Evolutionary conservation across 1,140 invertebrate genomes (phyloP), one percentile per base, ranked within the genome.

Genomic region (Hesperophylax magnus): DNA sequence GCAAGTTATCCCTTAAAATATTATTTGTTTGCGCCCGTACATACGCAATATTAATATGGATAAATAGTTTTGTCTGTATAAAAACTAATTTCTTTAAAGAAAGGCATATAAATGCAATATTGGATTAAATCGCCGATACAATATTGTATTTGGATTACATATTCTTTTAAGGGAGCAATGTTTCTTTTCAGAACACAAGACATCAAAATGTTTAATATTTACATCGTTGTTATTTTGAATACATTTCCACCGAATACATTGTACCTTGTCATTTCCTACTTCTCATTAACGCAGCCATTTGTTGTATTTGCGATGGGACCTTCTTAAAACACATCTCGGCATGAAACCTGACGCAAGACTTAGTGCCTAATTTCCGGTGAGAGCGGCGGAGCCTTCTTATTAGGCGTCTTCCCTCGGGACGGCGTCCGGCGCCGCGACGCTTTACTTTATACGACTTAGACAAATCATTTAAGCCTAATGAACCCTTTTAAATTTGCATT

Each of bases 321-420:
- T 76, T 24, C 75, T 17, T 17, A 60, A 39, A 56, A 78, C 60
- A 34, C 60, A 63, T 63, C 58, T 39, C 77, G 47, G 75, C 77
- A 24, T 5, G 20, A 65, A 80, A 75, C 69, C 75, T 80, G 71
- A 63, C 78, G 78, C 58, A 54, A 54, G 71, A 80, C 56, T 80
- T 80, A 80, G 78, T 65, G 69, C 67, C 78, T 80, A 74, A 80
- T 80, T 80, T 80, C 78, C 78, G 78, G 78, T 65, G 56, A 75
- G 77, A 65, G 27, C n/a, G 58, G 27, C n/a, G 58, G 56, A n/a
- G 56, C 20, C 58, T n/a, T 47, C 52, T 53, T 72, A 72, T 61
- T 58, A 27, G 18, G 24, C 77, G 63, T n/a, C 60, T 53, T 54
- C 27, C 53, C 65, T 56, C 27, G 53, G 60, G 67, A 67, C 58